These are phyloP conservation scores for Pteruthius melanotis DNA, from an alignment of 2,113 vertebrate species.

Conservation along the genomic window DNA sequence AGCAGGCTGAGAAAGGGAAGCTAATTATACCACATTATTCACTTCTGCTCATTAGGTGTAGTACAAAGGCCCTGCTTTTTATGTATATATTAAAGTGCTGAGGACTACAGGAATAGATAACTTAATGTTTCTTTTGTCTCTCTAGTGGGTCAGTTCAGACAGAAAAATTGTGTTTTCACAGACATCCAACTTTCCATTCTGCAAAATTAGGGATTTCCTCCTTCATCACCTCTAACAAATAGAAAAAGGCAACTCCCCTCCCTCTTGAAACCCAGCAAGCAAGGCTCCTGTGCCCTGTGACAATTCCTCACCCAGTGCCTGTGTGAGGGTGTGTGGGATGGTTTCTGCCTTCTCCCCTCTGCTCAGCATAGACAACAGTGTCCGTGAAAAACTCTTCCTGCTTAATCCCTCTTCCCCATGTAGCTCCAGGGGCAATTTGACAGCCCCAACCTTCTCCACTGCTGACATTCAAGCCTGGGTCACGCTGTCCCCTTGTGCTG, in stretches of 20 bases:
- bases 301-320: neutral
- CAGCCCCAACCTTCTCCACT: neutral
- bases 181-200: neutral
- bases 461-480: neutral
- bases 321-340: neutral
- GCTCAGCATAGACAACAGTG: neutral
- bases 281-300: neutral
- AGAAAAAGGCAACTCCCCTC: neutral
- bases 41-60: conserved; percentile 60
- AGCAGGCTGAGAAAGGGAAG: conserved; percentile 52
- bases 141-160: neutral
- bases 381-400: neutral
- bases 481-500: neutral
- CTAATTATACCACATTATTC: conserved; percentile 65
- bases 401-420: neutral
- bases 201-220: neutral
- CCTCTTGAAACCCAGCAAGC: neutral
- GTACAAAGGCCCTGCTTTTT: conserved; percentile 53
- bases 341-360: neutral
- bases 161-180: neutral
- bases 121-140: conserved; percentile 51
- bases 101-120: conserved; percentile 39
- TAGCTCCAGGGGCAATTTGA: neutral
- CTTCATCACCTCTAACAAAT: neutral
- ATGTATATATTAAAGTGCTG: conserved; percentile 42